Percentiles rank a stretch among this genome's conserved stretches.
Conservation (phyloP, 1,140 invertebrate genomes). For the Antheraea mylitta region DNA sequence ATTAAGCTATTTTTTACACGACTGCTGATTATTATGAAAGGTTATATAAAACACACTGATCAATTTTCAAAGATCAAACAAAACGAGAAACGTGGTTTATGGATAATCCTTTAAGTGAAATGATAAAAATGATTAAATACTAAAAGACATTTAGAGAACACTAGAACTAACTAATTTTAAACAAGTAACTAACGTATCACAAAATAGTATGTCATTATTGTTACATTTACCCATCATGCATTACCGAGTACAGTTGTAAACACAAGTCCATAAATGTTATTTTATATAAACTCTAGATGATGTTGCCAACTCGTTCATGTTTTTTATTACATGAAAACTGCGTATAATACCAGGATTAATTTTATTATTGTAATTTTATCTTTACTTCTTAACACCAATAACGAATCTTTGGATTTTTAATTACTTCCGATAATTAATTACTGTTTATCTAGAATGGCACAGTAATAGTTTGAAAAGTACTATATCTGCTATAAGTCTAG, state of each 20-base stretch:
- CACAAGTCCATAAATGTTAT: neutral
- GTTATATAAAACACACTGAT: too few species aligned
- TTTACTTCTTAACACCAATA: too few species aligned
- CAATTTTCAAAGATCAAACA: neutral
- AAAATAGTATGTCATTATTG: neutral
- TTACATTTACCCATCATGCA: constrained; percentile 3
- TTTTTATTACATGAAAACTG: too few species aligned
- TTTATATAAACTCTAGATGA: neutral
- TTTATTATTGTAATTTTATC: too few species aligned
- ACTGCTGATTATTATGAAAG: neutral
- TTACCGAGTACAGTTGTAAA: neutral
- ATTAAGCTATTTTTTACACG: neutral
- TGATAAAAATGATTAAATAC: neutral
- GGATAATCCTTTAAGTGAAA: neutral
- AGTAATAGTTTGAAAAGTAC: too few species aligned
- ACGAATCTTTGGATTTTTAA: too few species aligned
- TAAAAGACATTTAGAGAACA: too few species aligned
- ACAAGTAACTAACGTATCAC: neutral
- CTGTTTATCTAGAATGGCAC: too few species aligned
- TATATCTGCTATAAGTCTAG: too few species aligned
- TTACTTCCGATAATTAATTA: too few species aligned
- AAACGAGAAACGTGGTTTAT: neutral
- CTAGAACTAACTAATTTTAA: neutral
- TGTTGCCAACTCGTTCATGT: too few species aligned
- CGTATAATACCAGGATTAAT: too few species aligned